Evolutionary conservation across 2,797 vertebrate species (phyloP), one percentile per base, ranked within the genome.

Genomic region (Sebastes aleutianus): DNA sequence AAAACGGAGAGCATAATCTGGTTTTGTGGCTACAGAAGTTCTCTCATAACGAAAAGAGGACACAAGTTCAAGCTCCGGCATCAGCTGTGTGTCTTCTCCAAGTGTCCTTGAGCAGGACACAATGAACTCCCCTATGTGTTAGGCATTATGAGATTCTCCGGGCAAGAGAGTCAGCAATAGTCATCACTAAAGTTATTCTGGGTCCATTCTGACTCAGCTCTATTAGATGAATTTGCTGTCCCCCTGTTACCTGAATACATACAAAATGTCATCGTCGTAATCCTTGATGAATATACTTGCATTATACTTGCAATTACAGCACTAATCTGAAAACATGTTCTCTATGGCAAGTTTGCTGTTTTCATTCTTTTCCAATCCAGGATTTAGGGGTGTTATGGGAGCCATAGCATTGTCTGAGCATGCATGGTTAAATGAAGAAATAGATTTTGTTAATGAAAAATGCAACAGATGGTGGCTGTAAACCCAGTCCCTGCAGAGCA

Each of bases 361-460:
- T 90, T 88, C 90, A 90, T 92, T 94, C 87, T 89, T 80, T 79
- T 88, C 85, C 91, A 85, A 91, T 92, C 87, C 90, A 83, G 92
- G 89, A 92, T 92, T 93, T 94, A 91, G 77, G 76, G 82, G 84
- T 47, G 89, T 85, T 89, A 72, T 89, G 93, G 92, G 91, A 92
- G 88, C 89, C 85, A 50, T 78, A 78, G 86, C 88, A 93, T 93
- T 94, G 93, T 94, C 90, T 94, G 92, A 91, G 93, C 90, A 87
- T 65, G 92, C 93, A 91, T 80, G 92, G 90, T 89, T 93, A 94
- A 94, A 93, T 88, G 92, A 89, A 94, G 92, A 90, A 93, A 93
- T 95, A 94, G 93, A 94, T 94, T 94, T 93, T 92, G 93, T 94
- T 95, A 95, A 95, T 95, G 93, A 94, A 95, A 95, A 95, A 94